phyloP scores from a whole-genome alignment of 2,888 invertebrate genomes.

The Morinoia aosen region DNA sequence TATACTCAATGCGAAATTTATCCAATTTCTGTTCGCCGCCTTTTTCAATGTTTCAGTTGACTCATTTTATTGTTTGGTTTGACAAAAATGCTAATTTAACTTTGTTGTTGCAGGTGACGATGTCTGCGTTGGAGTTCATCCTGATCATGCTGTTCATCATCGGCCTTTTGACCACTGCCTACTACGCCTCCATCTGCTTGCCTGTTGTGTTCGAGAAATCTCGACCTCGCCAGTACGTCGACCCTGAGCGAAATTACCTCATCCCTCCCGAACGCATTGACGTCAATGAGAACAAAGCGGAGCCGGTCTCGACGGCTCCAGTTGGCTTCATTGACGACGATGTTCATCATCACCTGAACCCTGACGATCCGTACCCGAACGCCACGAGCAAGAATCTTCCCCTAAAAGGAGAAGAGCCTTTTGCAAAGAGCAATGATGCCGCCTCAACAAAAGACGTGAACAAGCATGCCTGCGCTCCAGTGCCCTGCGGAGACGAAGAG shows the following conservation, averaged over 20 bases:
- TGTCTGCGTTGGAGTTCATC: constrained; percentile 23
- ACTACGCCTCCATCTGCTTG: constrained; percentile 14
- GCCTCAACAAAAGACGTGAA: neutral
- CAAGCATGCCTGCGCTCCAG: neutral
- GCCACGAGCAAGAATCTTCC: neutral
- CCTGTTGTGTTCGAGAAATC: constrained; percentile 20
- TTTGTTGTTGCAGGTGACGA: constrained; percentile 15
- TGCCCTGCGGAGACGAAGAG: neutral
- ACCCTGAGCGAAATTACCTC: constrained; percentile 28
- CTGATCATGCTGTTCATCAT: constrained; percentile 32
- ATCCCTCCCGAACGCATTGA: neutral
- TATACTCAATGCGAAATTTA: neutral
- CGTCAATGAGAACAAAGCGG: constrained; percentile 2
- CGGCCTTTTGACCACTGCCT: constrained; percentile 2
- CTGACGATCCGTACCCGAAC: constrained; percentile 9
- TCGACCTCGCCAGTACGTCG: neutral
- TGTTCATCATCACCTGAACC: neutral
- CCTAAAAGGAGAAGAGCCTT: neutral
- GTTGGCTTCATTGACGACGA: neutral
- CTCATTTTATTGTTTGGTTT: neutral
- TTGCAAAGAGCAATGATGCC: neutral
- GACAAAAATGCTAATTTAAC: neutral
- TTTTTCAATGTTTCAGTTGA: neutral
- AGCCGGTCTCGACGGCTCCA: neutral
- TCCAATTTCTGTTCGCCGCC: neutral